Percentiles rank a stretch among this genome's conserved stretches.
These are phyloP conservation scores for Dioctria linearis DNA, from an alignment of 2,888 invertebrate species.

Conservation along the genomic window DNA sequence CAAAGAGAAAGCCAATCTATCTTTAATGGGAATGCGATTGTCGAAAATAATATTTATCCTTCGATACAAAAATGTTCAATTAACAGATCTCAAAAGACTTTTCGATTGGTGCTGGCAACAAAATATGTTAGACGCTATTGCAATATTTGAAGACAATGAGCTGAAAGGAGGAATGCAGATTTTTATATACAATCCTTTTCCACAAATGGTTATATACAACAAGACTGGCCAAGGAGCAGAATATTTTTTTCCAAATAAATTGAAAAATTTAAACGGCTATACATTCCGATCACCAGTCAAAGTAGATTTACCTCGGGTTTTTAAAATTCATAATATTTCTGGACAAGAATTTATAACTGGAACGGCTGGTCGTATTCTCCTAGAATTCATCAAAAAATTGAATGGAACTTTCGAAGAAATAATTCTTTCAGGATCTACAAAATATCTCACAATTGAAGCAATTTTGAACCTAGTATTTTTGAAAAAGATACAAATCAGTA, in stretches of 20 bases:
- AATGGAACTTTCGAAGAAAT: slow-evolving; percentile 40
- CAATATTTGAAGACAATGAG: background rate
- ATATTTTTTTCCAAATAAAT: slow-evolving; percentile 11
- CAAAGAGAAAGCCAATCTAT: background rate
- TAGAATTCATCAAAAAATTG: background rate
- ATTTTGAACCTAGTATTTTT: background rate
- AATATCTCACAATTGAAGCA: background rate
- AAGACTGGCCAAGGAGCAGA: background rate
- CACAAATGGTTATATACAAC: slow-evolving; percentile 8
- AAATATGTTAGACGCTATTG: slow-evolving; percentile 28
- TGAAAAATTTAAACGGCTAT: slow-evolving; percentile 45
- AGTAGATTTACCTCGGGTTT: slow-evolving; percentile 39
- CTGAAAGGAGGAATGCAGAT: background rate
- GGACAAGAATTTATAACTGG: slow-evolving; percentile 14
- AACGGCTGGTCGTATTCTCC: background rate
- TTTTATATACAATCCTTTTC: slow-evolving; percentile 33
- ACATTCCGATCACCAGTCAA: slow-evolving; percentile 13
- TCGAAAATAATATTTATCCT: slow-evolving; percentile 19
- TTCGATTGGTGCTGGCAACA: slow-evolving; percentile 16
- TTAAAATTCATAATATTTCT: background rate
- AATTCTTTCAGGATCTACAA: background rate
- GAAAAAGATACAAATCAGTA: slow-evolving; percentile 24
- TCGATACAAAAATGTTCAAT: background rate
- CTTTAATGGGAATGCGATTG: slow-evolving; percentile 23
- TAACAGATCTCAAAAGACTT: background rate